Evolutionary conservation across 2,888 invertebrate genomes (phyloP).

Genomic region (Syrphus vitripennis): DNA sequence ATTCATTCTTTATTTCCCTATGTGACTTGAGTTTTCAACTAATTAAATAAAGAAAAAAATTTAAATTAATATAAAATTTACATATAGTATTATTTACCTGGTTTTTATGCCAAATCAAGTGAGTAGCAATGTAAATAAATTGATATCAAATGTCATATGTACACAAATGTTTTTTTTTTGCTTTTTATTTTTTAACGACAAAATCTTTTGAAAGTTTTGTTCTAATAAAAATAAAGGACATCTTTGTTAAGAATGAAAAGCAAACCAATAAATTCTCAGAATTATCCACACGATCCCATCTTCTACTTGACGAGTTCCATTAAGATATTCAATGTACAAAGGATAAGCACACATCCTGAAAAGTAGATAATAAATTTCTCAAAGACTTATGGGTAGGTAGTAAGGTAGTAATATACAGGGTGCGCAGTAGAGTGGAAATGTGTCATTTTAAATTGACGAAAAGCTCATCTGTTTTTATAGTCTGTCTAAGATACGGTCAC

Average conservation of each 20-base stretch:
- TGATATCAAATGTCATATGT: conserved; percentile 1
- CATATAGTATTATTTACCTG: no score
- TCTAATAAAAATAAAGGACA: not conserved
- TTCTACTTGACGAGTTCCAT: not conserved
- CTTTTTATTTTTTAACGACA: conserved; percentile 39
- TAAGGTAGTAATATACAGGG: not conserved
- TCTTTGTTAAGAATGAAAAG: not conserved
- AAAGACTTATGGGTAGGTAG: not conserved
- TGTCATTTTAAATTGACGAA: not conserved
- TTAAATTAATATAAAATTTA: no score
- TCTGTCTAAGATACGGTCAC: no score
- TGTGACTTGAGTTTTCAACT: no score
- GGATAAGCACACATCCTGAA: conserved; percentile 44
- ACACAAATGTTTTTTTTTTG: not conserved
- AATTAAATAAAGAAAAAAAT: no score
- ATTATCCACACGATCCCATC: not conserved
- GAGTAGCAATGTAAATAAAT: not conserved
- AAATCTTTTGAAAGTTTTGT: conserved; percentile 33
- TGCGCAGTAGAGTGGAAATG: not conserved
- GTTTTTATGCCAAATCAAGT: not conserved
- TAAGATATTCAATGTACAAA: conserved; percentile 18
- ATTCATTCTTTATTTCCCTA: no score
- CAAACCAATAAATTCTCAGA: conserved; percentile 4
- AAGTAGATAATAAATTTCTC: conserved; percentile 39
- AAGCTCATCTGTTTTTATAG: no score